phyloP scores from a whole-genome alignment of 2,113 vertebrate genomes.

The Galbula dea region DNA sequence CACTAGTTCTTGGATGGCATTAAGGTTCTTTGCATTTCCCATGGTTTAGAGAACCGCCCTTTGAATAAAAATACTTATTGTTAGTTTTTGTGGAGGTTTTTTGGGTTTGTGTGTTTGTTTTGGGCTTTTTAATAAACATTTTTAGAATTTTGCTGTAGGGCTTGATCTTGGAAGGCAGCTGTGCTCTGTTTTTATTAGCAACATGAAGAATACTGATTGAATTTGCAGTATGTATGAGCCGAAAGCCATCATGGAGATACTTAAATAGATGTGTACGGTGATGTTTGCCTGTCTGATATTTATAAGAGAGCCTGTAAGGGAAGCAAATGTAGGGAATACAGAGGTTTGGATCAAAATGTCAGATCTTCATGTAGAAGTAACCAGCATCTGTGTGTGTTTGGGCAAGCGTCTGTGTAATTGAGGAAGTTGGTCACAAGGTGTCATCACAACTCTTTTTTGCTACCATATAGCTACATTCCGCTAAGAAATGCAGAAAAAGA shows the following conservation, averaged over 20 bases:
- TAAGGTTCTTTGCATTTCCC: not conserved
- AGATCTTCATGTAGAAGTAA: not conserved
- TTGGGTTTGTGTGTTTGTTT: not conserved
- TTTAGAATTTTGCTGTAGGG: not conserved
- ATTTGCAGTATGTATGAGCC: not conserved
- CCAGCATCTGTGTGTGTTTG: not conserved
- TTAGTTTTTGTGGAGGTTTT: not conserved
- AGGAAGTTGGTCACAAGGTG: constrained; percentile 59
- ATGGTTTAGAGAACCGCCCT: not conserved
- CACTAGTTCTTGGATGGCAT: not conserved
- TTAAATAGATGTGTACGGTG: not conserved
- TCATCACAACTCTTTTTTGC: constrained; percentile 23
- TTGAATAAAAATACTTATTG: not conserved
- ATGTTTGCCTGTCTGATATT: not conserved
- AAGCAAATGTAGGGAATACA: not conserved
- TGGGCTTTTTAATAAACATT: not conserved
- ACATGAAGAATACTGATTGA: not conserved
- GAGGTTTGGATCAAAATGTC: not conserved
- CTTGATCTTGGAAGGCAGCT: not conserved
- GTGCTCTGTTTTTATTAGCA: not conserved
- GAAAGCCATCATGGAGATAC: not conserved
- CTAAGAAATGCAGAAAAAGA: not conserved
- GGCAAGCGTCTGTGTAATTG: constrained; percentile 1
- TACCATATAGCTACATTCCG: accelerated
- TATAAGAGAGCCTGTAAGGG: not conserved